Base-by-base conservation (phyloP, 2,113 vertebrate genomes). In the Festucalex cinctus region DNA sequence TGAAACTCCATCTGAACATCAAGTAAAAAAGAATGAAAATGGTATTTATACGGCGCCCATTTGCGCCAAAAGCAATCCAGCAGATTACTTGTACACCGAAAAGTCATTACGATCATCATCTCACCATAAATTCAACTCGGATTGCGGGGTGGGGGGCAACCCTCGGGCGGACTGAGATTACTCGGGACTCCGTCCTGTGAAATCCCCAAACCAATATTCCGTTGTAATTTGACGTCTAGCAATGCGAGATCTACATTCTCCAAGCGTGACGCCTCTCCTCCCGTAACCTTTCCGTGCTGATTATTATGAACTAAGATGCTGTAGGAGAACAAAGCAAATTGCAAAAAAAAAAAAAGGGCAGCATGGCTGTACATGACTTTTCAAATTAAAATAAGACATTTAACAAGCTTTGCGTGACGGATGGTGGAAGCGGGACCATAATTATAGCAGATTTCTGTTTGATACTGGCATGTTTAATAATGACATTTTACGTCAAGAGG, bases 191-290 rank as follows among this genome's bases (percentile, higher is more conserved):
- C 75, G 71, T 76, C 61, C 79, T 59, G 68, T 65, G 57, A 77
- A 86, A 83, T 85, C 85, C 82, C 74, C 63, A 64, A 85, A 82
- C 76, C 76, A 83, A 85, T 87, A 84, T 86, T 70, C 28, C 36
- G 51, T 73, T 84, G 75, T 79, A 82, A 85, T 88, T 85, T 28
- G 6, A 60, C 78, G 74, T 81, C 79, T 81, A 66, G 24, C 39
- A 61, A 77, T 39, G 60, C 70, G 69, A 67, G 71, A 82, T 76
- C 74, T 65, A 69, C 66, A 69, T 75, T 57, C 7, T 9, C 71
- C 53, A 10, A 66, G 63, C 49, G 36, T 68, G 63, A 65, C 1
- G 63, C 20, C 58, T 39, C 39, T 54, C 19, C 65, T 73, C n/a
- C 9, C 73, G 39, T 32, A 73, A 76, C 70, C 66, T 76, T 75